Evolutionary conservation across 1,140 invertebrate species (phyloP).

Genomic region (Ctenoplectra terminalis): DNA sequence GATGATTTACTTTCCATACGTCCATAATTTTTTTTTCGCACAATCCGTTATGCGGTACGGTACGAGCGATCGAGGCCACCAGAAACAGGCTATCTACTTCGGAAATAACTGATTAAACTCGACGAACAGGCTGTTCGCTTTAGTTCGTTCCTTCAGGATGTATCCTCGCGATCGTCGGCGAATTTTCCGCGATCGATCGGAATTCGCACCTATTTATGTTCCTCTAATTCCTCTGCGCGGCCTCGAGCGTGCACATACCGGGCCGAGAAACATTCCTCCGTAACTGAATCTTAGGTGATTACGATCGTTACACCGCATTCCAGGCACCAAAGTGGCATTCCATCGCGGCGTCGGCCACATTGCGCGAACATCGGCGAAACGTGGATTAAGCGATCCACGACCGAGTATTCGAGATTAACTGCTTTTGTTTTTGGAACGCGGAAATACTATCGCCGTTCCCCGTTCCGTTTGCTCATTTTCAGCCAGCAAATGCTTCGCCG

Average conservation of each 20-base stretch:
- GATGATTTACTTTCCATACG: conserved; percentile 26
- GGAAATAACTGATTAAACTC: background rate
- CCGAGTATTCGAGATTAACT: conserved; percentile 69
- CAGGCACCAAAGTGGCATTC: conserved; percentile 76
- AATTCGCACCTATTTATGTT: conserved; percentile 51
- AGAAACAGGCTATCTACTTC: background rate
- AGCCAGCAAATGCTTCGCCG: conserved; percentile 25
- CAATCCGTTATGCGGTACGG: background rate
- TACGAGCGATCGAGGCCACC: conserved; percentile 17
- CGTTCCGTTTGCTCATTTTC: conserved; percentile 47
- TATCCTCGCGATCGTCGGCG: background rate
- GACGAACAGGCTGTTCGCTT: background rate
- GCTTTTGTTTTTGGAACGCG: conserved; percentile 66
- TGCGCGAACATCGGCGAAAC: conserved; percentile 74
- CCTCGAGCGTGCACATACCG: conserved; percentile 59
- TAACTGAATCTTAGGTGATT: conserved; percentile 73
- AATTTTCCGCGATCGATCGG: conserved; percentile 40
- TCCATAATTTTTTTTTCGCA: conserved; percentile 36
- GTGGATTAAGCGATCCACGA: conserved; percentile 70
- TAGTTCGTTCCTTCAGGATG: background rate
- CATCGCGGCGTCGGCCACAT: conserved; percentile 72
- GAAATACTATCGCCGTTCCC: conserved; percentile 47
- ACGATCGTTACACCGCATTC: conserved; percentile 77
- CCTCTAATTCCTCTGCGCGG: conserved; percentile 52
- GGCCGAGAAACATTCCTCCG: conserved; percentile 69